Evolutionary conservation across 2,113 vertebrate species (phyloP).

Genomic region (Chascanopsetta lugubris): DNA sequence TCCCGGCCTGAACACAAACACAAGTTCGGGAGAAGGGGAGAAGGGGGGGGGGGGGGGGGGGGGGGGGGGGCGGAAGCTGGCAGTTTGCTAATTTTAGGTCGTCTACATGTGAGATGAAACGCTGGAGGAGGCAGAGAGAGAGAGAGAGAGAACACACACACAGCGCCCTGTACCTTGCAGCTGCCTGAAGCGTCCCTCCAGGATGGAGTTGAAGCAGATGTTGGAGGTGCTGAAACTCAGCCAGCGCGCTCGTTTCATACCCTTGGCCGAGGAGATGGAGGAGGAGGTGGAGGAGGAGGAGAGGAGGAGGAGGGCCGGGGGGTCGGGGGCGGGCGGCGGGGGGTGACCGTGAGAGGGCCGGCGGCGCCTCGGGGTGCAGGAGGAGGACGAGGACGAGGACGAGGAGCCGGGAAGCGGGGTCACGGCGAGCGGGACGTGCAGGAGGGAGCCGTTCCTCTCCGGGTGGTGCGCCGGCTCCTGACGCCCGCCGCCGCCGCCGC

Average conservation of each 20-base stretch:
- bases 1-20: constrained; percentile 18
- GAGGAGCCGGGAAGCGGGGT: constrained; percentile 51
- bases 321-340: constrained; percentile 48
- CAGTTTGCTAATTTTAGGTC: too few species aligned
- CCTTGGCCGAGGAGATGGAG: constrained; percentile 69
- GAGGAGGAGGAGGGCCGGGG: constrained; percentile 8
- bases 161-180: constrained; percentile 81
- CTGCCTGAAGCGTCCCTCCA: constrained; percentile 84
- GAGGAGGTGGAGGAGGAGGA: constrained; percentile 52
- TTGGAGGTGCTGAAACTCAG: constrained; percentile 83
- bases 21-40: constrained; percentile 46
- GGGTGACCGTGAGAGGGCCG: constrained; percentile 56
- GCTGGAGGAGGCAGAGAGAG: too few species aligned
- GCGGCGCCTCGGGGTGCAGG: constrained; percentile 59
- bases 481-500: constrained; percentile 32
- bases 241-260: constrained; percentile 79
- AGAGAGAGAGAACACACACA: constrained; percentile 22
- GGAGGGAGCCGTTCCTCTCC: constrained; percentile 75
- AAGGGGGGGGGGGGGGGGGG: constrained; percentile 6
- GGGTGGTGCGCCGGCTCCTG: constrained; percentile 60
- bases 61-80: too few species aligned
- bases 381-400: constrained; percentile 54
- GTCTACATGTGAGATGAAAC: too few species aligned
- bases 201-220: constrained; percentile 81
- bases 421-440: constrained; percentile 53